Evolutionary conservation across 2,113 vertebrate species (phyloP), one percentile per base, ranked within the genome.

Genomic region (Larimichthys crocea): DNA sequence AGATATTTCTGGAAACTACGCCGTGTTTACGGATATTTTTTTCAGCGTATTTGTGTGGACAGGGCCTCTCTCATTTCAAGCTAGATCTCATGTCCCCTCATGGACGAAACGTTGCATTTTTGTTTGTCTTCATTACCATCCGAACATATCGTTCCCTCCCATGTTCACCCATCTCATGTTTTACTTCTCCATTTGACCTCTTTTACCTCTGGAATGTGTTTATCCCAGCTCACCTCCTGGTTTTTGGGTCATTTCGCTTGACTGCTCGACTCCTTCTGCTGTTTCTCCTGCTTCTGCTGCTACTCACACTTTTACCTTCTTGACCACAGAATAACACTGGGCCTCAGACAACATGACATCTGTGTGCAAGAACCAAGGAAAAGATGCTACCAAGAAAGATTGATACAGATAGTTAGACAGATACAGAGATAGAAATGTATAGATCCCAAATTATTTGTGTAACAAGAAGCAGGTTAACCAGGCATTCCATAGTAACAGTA

Each of bases 181-280:
- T 40, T 40, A 40, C 35, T 9, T 55, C n/a, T 42, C 42, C 2
- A 7, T 29, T n/a, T 60, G 2, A 10, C 40, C 24, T 61, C 40
- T 42, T 52, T 12, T 44, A 46, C 62, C 59, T 75, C 48, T 63
- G 83, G 83, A 88, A 88, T 88, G 75, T 77, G 59, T 77, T 80
- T 44, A 65, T 84, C 66, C 75, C 67, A 8, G 19, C 65, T 66
- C 68, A 59, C 71, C 53, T 74, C 62, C 35, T 52, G 63, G 15
- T 29, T 62, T 26, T 55, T 68, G 63, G 71, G 72, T 60, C 74
- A 59, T 52, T 78, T 31, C 16, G 19, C 64, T 31, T 65, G 62
- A 73, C 66, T 53, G 22, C 62, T 31, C 19, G 4, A 26, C 50
- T 76, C 50, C 62, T 46, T 46, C 19, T 59, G 19, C 19, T 60